Conservation (phyloP, 2,797 vertebrate genomes). For the Ctenosaura bakeri region DNA sequence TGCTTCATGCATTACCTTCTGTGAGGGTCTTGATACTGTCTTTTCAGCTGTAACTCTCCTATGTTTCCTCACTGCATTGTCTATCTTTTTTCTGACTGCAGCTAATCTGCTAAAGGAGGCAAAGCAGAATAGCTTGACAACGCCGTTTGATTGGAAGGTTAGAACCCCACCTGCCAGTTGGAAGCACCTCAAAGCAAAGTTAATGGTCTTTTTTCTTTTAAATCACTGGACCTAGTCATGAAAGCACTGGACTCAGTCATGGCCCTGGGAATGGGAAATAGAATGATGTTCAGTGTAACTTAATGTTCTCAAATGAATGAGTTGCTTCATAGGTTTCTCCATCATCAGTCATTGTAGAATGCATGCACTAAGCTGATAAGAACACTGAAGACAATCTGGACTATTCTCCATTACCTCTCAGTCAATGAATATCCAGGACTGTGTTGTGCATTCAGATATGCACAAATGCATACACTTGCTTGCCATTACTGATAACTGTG, state of each 20-base stretch:
- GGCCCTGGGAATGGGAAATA: not conserved
- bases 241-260: not conserved
- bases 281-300: not conserved
- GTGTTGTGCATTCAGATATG: not conserved
- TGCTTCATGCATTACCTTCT: no score
- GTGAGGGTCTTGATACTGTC: not conserved
- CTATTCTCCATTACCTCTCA: not conserved
- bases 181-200: no score
- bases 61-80: no score
- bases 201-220: no score
- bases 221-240: not conserved
- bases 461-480: no score
- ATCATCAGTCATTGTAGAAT: not conserved
- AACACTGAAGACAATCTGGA: not conserved
- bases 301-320: not conserved
- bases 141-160: no score
- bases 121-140: no score
- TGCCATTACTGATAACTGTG: not conserved
- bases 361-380: not conserved
- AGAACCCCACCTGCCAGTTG: no score
- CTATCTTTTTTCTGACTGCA: no score
- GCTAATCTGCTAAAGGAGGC: no score
- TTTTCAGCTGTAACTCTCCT: not conserved
- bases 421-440: not conserved
- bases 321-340: not conserved